Evolutionary conservation across 2,888 invertebrate genomes (phyloP).

Genomic region (Phyllotreta striolata): DNA sequence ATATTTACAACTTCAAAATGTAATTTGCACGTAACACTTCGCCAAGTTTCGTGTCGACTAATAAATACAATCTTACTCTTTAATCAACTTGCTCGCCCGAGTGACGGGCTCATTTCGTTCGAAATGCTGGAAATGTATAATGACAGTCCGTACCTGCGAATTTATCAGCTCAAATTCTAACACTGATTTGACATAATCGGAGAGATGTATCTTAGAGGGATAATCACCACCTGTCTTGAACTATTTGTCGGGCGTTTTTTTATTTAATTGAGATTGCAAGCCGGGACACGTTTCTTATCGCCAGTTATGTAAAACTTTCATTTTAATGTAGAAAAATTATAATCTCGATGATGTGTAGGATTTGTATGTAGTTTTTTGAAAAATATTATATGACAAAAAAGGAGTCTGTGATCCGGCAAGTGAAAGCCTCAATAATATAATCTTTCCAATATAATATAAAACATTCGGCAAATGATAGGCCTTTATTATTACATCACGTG

Average conservation of each 20-base stretch:
- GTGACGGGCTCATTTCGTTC: constrained; percentile 13
- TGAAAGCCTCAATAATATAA: too few relatives aligned
- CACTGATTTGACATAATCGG: constrained; percentile 15
- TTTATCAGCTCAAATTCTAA: constrained; percentile 14
- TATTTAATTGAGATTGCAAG: not conserved
- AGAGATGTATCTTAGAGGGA: constrained; percentile 10
- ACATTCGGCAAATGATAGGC: too few relatives aligned
- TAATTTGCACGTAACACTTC: constrained; percentile 11
- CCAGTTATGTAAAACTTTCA: too few relatives aligned
- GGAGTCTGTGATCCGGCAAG: too few relatives aligned
- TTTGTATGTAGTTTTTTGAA: too few relatives aligned
- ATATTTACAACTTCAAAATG: constrained; percentile 7
- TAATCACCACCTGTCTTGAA: constrained; percentile 13
- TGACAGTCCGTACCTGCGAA: constrained; percentile 20
- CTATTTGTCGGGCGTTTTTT: constrained; percentile 3
- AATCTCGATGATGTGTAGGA: too few relatives aligned
- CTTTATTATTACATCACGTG: too few relatives aligned
- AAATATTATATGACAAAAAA: too few relatives aligned
- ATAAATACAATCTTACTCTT: constrained; percentile 9
- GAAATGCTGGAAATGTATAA: constrained; percentile 14
- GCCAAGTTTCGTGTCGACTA: constrained; percentile 13
- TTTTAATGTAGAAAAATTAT: too few relatives aligned
- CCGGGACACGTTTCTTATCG: too few relatives aligned
- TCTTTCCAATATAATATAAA: too few relatives aligned
- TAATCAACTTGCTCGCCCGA: constrained; percentile 11